These are phyloP conservation scores for Marcusenius ussheri DNA, from an alignment of 2,113 vertebrate genomes.

Conservation along the genomic window DNA sequence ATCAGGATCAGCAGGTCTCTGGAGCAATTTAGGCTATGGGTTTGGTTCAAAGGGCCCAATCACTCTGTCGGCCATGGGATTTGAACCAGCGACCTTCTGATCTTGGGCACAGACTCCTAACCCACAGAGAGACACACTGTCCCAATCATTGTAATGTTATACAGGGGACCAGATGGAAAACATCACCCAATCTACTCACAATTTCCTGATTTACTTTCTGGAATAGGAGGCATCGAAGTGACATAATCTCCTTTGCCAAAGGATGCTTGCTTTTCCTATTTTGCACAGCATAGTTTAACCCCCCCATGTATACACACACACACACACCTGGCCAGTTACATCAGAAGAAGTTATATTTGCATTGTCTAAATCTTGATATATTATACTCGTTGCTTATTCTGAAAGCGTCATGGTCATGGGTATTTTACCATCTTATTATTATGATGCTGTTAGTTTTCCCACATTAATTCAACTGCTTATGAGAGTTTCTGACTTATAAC, in stretches of 20 bases:
- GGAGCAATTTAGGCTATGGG: background rate
- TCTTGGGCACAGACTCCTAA: background rate
- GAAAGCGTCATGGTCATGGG: background rate
- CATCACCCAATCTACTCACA: background rate
- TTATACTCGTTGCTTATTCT: background rate
- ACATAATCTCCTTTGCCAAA: background rate
- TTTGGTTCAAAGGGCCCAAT: background rate
- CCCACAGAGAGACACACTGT: background rate
- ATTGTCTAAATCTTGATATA: background rate
- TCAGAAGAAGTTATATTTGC: background rate
- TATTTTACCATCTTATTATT: constrained; percentile 5
- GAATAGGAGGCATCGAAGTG: background rate
- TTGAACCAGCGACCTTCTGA: background rate
- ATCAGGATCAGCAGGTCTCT: background rate
- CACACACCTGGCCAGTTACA: background rate
- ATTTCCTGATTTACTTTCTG: background rate
- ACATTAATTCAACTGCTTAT: background rate
- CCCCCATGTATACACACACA: background rate
- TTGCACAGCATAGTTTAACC: background rate
- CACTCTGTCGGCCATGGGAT: background rate
- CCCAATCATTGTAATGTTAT: background rate
- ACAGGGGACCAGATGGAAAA: background rate
- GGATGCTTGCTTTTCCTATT: background rate
- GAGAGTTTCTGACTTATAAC: background rate
- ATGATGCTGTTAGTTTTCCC: background rate